Evolutionary conservation across 2,113 vertebrate genomes (phyloP), one percentile per base, ranked within the genome.

Genomic region (Haliaeetus leucogaster): DNA sequence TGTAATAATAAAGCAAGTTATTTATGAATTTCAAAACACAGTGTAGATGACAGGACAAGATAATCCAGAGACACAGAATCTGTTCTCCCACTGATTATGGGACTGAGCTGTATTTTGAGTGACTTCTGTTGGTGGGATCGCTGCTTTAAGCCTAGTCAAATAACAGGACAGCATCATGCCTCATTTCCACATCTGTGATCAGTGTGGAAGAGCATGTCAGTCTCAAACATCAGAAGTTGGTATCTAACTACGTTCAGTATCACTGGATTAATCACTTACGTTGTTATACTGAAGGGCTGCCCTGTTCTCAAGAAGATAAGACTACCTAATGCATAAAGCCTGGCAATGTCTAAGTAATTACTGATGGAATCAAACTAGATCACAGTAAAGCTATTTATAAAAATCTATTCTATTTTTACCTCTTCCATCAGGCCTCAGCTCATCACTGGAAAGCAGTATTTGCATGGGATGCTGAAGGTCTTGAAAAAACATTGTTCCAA

Each of bases 201-300:
- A 38, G 34, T 14, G 32, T 26, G 56, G 68, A 68, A 59, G 14
- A 88, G 11, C 67, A 40, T 2, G 5, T 20, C 30, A 53, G 62
- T 34, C 56, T 62, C 32, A 27, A 53, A 81, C 16, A 61, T 26
- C 32, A 30, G 16, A 56, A 73, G 4, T 0, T 6, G 10, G 20
- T 45, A 23, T 32, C 13, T 14, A 76, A 4, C 32, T 19, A 9
- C 0, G 0, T 8, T 34, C 50, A 21, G 47, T 23, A 36, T 27
- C 32, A 50, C 21, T 11, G 38, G 10, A 40, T 65, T 36, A 56
- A 70, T 66, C 55, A 6, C 25, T 53, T 30, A 3, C 1, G 21
- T 40, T 16, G 7, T 43, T 76, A 16, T 11, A 18, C 25, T 29
- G 52, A 82, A 83, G 15, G 40, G 32, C 25, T 82, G 34, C 55